Conservation (phyloP, 1,140 invertebrate species). For the Lineus longissimus region DNA sequence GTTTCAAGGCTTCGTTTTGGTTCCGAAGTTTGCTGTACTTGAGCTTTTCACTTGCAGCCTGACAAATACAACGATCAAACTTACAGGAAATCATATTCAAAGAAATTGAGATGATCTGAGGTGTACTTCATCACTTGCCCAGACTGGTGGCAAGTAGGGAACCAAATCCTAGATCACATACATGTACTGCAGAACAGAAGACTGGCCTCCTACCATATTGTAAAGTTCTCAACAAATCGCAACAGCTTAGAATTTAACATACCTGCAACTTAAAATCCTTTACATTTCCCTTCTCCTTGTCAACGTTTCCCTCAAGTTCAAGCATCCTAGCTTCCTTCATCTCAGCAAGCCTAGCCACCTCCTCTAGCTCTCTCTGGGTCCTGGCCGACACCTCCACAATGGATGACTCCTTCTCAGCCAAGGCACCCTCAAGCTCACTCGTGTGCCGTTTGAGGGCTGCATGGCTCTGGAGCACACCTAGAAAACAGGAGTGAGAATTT, state of each 20-base stretch:
- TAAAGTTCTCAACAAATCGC: too few species aligned
- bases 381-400: constrained; percentile 39
- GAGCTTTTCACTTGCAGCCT: neutral
- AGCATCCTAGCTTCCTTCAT: constrained; percentile 31
- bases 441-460: constrained; percentile 47
- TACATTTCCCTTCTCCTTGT: constrained; percentile 44
- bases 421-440: constrained; percentile 43
- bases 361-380: constrained; percentile 17
- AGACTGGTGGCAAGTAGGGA: too few species aligned
- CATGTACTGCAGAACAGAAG: too few species aligned
- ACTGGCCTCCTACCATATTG: too few species aligned
- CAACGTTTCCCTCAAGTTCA: constrained; percentile 39
- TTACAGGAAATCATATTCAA: neutral
- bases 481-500: constrained; percentile 2
- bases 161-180: too few species aligned
- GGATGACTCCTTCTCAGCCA: constrained; percentile 42
- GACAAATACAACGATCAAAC: neutral
- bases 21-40: neutral
- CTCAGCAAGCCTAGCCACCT: constrained; percentile 26
- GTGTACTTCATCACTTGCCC: too few species aligned
- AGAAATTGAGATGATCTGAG: neutral
- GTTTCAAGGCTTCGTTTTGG: neutral
- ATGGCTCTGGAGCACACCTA: constrained; percentile 47
- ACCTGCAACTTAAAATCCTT: constrained; percentile 52
- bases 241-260: too few species aligned